A percentile compares a stretch with the other conserved stretches of the same genome.
Conservation (phyloP, 2,797 vertebrate species). For the Echeneis naucrates region DNA sequence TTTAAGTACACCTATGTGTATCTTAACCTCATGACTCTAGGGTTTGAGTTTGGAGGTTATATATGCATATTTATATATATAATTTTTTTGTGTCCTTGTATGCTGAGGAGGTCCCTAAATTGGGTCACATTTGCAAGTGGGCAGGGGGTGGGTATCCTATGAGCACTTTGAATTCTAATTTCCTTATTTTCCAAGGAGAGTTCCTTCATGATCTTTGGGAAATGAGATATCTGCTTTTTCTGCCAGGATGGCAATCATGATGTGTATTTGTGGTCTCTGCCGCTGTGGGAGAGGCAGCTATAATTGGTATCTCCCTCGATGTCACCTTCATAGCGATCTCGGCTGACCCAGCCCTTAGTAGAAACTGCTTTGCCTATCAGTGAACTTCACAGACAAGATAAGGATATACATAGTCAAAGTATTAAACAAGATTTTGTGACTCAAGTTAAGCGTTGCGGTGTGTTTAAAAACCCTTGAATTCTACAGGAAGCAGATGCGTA, state of each 20-base stretch:
- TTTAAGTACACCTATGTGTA: not conserved
- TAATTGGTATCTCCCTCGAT: constrained; percentile 77
- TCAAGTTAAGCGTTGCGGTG: not conserved
- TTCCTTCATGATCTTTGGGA: constrained; percentile 74
- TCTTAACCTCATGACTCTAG: constrained; percentile 1
- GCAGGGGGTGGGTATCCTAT: constrained; percentile 32
- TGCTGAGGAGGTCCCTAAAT: constrained; percentile 54
- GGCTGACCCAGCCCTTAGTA: constrained; percentile 67
- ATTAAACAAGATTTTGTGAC: not conserved
- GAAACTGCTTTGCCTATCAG: constrained; percentile 57
- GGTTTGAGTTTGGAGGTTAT: constrained; percentile 20
- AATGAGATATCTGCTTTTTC: constrained; percentile 74
- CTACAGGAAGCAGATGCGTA: not conserved
- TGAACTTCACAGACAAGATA: constrained; percentile 19
- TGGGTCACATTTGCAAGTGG: constrained; percentile 70
- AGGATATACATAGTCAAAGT: not conserved
- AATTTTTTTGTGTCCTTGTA: constrained; percentile 19
- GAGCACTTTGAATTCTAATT: constrained; percentile 70
- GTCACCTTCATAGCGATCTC: constrained; percentile 46
- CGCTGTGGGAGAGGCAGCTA: constrained; percentile 71
- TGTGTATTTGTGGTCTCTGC: constrained; percentile 71
- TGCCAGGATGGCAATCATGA: constrained; percentile 72
- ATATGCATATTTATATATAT: constrained; percentile 11
- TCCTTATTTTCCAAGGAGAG: constrained; percentile 77
- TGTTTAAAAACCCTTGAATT: not conserved